Evolutionary conservation across 2,113 vertebrate genomes (phyloP).

Genomic region (Aphelocoma coerulescens): DNA sequence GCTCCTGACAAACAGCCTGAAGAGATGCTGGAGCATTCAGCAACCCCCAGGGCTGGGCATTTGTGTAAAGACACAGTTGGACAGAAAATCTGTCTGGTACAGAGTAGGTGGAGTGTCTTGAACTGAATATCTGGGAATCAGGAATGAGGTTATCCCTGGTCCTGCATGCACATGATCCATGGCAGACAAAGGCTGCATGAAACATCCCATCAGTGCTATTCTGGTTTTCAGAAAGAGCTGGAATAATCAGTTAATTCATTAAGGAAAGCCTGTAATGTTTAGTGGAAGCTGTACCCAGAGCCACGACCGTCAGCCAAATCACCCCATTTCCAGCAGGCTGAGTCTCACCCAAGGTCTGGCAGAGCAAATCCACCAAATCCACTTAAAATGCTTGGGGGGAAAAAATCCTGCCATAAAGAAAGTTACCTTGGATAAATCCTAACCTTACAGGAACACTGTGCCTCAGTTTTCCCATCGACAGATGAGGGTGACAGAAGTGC

Average conservation of each 20-base stretch:
- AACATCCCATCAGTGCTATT: background rate
- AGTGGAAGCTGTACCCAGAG: background rate
- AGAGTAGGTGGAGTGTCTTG: background rate
- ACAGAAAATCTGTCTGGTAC: fast-evolving
- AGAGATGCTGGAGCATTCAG: background rate
- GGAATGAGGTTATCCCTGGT: background rate
- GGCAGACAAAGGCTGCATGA: background rate
- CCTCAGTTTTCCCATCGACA: background rate
- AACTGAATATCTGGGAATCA: background rate
- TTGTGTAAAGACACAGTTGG: background rate
- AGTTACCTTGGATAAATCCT: background rate
- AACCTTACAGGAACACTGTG: background rate
- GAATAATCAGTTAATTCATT: background rate
- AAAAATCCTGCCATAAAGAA: background rate
- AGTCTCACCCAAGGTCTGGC: background rate
- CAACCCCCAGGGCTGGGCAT: background rate
- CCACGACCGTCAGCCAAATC: background rate
- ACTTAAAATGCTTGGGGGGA: background rate
- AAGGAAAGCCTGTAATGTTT: background rate
- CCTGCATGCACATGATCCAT: fast-evolving
- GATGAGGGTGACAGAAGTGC: background rate
- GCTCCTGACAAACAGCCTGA: background rate
- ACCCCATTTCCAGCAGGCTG: background rate
- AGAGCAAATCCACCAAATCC: background rate
- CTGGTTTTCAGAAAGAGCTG: background rate